Base-by-base conservation (phyloP, 2,888 invertebrate genomes). In the Drosophila nr. perissopoda region DNA sequence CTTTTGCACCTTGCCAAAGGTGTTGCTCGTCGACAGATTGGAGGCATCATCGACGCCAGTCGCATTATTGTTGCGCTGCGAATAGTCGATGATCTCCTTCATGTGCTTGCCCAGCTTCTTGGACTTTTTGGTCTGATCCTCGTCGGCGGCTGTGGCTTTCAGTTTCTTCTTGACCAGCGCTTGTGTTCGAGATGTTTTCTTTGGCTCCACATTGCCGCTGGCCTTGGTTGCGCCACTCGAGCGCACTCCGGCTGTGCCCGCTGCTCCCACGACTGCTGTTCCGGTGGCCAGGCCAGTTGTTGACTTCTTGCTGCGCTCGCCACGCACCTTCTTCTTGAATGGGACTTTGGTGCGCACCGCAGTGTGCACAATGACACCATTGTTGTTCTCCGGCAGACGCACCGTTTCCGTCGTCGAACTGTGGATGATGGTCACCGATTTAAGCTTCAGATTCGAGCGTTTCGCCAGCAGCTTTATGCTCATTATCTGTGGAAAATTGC, bases 401-500 rank as follows among this genome's bases (percentile, higher is more conserved):
- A 97, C 97, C 77, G 97, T 97, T 94, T 97, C 97, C 71, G 97
- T 97, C 69, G 97, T 96, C 83, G 97, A 97, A 92, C 97, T 97
- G 94, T 97, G 97, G 91, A 97, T 97, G 92, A 97, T 97, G 87
- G 97, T 97, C 83, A 97, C 96, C 27, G 97, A 96, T 93, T 97
- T 97, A 89, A 97, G 94, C 93, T 97, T 97, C 93, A 96, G 95
- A 93, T 96, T 96, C 77, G 96, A 95, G 79, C 95, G 95, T 89
- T 97, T 97, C 90, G 97, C 96, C 90, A 97, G 94, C 90, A 97
- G 94, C 89, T 96, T 96, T 84, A 96, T 96, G 94, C 97, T 97
- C 91, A 96, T 94, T 90, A 97, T 95, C 97, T 97, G 94, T 34
- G 25, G n/a, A 21, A 40, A 31, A n/a, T 25, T 3, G 1, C 10